Conservation (phyloP, 2,797 vertebrate genomes). For the Pseudochaenichthys georgianus region DNA sequence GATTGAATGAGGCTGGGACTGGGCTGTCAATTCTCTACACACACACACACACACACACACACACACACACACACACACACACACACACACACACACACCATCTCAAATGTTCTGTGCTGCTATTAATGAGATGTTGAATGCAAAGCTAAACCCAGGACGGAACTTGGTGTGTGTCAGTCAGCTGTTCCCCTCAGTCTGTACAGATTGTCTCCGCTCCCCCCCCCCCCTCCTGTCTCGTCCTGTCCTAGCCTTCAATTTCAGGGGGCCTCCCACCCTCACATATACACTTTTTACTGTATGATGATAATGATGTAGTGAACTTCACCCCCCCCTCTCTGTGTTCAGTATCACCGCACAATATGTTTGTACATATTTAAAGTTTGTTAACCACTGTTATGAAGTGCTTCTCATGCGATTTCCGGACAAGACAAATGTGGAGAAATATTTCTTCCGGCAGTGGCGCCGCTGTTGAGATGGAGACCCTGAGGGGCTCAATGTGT, state of each 20-base stretch:
- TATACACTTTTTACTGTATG: conserved; percentile 78
- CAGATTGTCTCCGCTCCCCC: background rate
- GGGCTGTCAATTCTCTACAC: conserved; percentile 5
- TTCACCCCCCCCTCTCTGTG: conserved; percentile 23
- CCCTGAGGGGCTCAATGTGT: background rate
- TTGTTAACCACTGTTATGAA: conserved; percentile 75
- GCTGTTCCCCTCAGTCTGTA: conserved; percentile 26
- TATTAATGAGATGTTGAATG: background rate
- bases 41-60: background rate
- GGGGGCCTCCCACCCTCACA: background rate
- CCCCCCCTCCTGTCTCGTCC: background rate
- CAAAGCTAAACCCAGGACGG: conserved; percentile 1
- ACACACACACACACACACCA: no score
- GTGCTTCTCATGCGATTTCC: conserved; percentile 12
- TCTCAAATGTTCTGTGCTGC: conserved; percentile 25
- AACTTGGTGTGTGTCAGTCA: conserved; percentile 13
- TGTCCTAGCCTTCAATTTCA: background rate
- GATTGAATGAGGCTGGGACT: conserved; percentile 22
- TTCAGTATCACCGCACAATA: conserved; percentile 81
- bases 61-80: background rate
- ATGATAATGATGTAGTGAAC: conserved; percentile 73
- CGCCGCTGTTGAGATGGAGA: conserved; percentile 7
- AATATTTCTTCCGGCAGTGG: background rate
- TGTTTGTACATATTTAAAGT: conserved; percentile 88
- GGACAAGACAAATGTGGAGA: conserved; percentile 5